phyloP scores from a whole-genome alignment of 2,113 vertebrate genomes.

The Menura novaehollandiae region DNA sequence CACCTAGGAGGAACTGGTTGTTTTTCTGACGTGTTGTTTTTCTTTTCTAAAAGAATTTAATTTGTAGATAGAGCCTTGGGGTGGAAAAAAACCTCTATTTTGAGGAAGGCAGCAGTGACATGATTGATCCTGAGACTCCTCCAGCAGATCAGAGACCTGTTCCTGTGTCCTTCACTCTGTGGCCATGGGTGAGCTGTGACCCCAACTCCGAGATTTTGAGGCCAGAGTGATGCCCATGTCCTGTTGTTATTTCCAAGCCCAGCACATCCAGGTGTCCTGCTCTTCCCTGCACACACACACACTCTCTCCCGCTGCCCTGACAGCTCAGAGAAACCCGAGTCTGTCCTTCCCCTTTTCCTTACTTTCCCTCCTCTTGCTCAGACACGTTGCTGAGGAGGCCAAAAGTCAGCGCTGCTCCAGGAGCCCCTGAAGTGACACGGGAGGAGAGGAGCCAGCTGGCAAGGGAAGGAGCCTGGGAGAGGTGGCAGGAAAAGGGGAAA shows the following conservation, averaged over 20 bases:
- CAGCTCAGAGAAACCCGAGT: neutral
- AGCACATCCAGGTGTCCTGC: neutral
- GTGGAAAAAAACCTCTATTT: neutral
- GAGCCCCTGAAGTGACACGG: neutral
- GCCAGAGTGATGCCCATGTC: neutral
- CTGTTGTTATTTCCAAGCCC: neutral
- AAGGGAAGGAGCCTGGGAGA: neutral
- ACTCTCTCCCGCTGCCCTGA: neutral
- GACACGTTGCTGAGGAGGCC: neutral
- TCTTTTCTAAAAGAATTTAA: neutral
- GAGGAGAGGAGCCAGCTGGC: neutral
- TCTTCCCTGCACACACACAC: neutral
- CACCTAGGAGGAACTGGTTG: neutral
- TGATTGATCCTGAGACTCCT: neutral
- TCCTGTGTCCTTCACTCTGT: neutral
- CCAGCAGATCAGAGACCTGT: neutral
- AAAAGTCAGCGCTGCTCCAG: neutral
- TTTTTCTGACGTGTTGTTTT: neutral
- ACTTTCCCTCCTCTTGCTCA: constrained; percentile 6
- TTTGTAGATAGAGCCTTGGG: neutral
- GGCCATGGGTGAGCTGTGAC: neutral
- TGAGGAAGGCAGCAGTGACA: neutral
- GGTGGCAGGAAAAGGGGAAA: neutral
- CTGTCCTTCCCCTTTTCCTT: constrained; percentile 32
- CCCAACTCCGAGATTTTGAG: rapidly evolving